phyloP scores from a whole-genome alignment of 2,888 invertebrate genomes.

The Spilosoma lubricipeda region DNA sequence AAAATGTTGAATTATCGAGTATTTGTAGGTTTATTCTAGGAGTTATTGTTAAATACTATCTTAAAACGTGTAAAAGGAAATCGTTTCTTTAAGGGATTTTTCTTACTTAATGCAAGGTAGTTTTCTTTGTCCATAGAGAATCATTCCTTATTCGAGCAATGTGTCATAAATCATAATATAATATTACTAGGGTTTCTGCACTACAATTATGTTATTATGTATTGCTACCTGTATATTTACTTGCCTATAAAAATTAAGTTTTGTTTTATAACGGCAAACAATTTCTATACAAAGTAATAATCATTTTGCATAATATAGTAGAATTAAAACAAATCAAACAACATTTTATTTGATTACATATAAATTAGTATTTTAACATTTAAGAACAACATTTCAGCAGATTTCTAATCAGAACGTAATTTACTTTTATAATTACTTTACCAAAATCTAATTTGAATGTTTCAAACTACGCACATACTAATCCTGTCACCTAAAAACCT shows the following conservation, averaged over 20 bases:
- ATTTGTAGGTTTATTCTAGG: neutral
- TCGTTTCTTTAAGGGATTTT: too few species aligned
- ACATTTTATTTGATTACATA: neutral
- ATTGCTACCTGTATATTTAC: neutral
- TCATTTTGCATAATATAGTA: neutral
- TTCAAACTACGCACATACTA: slow-evolving; percentile 25
- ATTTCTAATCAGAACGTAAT: neutral
- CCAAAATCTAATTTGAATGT: slow-evolving; percentile 16
- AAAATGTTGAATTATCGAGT: neutral
- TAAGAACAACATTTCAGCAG: neutral
- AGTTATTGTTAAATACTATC: neutral
- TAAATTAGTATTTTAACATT: neutral
- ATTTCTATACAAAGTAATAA: neutral
- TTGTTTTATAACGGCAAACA: too few species aligned
- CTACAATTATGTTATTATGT: too few species aligned
- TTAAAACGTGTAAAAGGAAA: too few species aligned
- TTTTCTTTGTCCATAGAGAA: too few species aligned
- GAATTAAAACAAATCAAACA: neutral
- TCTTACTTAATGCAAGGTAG: too few species aligned
- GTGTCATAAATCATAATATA: too few species aligned
- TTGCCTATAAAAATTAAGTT: neutral
- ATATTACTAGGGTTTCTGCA: too few species aligned
- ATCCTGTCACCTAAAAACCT: slow-evolving; percentile 33
- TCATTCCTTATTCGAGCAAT: too few species aligned
- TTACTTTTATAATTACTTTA: slow-evolving; percentile 20